phyloP scores from a whole-genome alignment of 2,797 vertebrate genomes.

The Microctenopoma lineatum region DNA sequence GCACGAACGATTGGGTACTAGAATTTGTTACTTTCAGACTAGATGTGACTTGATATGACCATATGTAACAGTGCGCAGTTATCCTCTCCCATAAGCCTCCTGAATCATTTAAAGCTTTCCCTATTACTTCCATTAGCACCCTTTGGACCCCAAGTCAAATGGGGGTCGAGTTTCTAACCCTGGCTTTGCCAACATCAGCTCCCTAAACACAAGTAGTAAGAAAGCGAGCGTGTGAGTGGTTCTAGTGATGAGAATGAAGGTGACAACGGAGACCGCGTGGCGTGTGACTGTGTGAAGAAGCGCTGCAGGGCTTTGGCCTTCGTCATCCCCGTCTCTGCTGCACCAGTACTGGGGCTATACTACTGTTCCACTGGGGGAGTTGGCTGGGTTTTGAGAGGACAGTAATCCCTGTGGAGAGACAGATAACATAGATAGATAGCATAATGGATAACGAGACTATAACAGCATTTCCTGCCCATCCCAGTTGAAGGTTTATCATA shows the following conservation, averaged over 20 bases:
- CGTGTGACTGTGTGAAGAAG: constrained; percentile 67
- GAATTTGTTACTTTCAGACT: constrained; percentile 52
- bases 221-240: constrained; percentile 43
- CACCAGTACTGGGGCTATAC: constrained; percentile 88
- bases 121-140: constrained; percentile 48
- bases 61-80: constrained; percentile 38
- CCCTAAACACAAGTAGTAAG: constrained; percentile 38
- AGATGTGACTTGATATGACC: constrained; percentile 64
- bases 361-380: constrained; percentile 95
- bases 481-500: constrained; percentile 32
- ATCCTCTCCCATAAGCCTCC: constrained; percentile 39
- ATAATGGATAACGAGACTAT: constrained; percentile 25
- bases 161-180: constrained; percentile 39
- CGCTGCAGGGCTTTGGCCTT: constrained; percentile 63
- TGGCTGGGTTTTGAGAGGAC: constrained; percentile 93
- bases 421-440: constrained; percentile 68
- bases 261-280: constrained; percentile 58
- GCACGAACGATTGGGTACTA: constrained; percentile 65
- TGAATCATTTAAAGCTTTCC: constrained; percentile 63
- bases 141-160: constrained; percentile 20
- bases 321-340: constrained; percentile 77
- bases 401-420: constrained; percentile 90
- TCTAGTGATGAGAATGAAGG: constrained; percentile 56
- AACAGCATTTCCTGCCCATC: constrained; percentile 48
- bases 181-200: constrained; percentile 47